Base-by-base conservation (phyloP, 2,797 vertebrate species). In the Chrosomus eos region DNA sequence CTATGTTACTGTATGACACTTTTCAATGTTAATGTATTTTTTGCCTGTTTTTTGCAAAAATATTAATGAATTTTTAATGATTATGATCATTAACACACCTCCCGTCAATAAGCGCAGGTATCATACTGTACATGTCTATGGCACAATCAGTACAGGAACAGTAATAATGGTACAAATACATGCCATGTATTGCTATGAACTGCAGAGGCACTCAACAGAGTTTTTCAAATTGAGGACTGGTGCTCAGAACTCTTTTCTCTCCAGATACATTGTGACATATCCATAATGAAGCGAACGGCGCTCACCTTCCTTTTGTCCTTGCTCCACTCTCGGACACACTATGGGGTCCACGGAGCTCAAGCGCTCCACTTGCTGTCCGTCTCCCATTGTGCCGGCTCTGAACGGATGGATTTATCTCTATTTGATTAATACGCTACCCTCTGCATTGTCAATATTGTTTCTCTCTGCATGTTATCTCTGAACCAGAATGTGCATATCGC, bases 281-380 rank as follows among this genome's bases (percentile, higher is more conserved):
- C 45, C 53, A 86, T 85, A 89, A 87, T 89, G 87, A 89, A 86
- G 84, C 73, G 75, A 55, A 64, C 7, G 45, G 28, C 26, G 78
- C 26, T 86, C 85, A 89, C 84, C 88, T 82, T 89, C 60, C 58
- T 55, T 87, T 85, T 89, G 87, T 87, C 87, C 89, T 88, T 87
- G 87, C 40, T 55, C 86, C 45, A 75, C 83, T 75, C 84, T 85
- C 48, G 55, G 80, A 55, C 84, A 80, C 58, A 79, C 77, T 72
- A 48, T 43, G 60, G 68, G 83, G 79, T 18, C 79, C n/a, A 28
- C 66, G 3, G 36, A 74, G 81, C 74, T 80, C 53, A 31, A 55
- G 86, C 72, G 8, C 78, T 87, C 77, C 86, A 82, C 55, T 80
- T 79, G 82, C 66, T 64, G 76, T 84, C 82, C 26, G 26, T 86